These are phyloP conservation scores for Anolis carolinensis DNA, from an alignment of 2,113 vertebrate genomes.

Conservation along the genomic window DNA sequence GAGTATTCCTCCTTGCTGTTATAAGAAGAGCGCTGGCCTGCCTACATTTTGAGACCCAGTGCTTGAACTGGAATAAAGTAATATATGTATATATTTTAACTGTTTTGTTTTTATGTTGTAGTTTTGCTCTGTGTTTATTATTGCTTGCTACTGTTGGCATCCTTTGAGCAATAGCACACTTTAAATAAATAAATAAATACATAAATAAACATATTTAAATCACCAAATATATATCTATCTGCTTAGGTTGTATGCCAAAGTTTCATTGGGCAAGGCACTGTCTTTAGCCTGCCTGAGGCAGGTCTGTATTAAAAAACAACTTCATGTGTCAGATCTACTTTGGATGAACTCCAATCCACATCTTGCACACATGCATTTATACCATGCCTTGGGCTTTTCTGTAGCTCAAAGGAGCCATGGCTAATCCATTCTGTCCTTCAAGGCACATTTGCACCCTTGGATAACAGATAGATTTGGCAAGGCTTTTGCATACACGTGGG, in stretches of 20 bases:
- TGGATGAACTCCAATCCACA: not conserved
- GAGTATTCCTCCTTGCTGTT: not conserved
- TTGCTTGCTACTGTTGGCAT: not conserved
- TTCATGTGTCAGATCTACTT: not conserved
- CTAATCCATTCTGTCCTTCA: not conserved
- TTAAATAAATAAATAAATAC: not conserved
- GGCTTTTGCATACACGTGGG: not conserved
- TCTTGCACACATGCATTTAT: no score
- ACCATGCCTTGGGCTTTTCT: not conserved
- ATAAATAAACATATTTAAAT: no score
- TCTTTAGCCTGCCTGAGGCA: not conserved
- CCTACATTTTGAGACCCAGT: not conserved
- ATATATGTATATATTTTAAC: no score
- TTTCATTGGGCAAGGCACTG: not conserved
- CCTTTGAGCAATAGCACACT: not conserved
- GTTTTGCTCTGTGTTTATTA: not conserved
- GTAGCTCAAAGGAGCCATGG: not conserved
- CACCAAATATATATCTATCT: not conserved
- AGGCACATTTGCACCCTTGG: not conserved
- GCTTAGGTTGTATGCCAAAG: no score
- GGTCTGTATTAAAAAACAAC: not conserved
- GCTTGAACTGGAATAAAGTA: not conserved
- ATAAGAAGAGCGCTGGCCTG: not conserved
- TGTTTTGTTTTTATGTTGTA: not conserved
- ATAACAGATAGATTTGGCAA: not conserved